These are phyloP conservation scores for Zaprionus vittiger DNA, from an alignment of 1,140 invertebrate species.

Conservation along the genomic window DNA sequence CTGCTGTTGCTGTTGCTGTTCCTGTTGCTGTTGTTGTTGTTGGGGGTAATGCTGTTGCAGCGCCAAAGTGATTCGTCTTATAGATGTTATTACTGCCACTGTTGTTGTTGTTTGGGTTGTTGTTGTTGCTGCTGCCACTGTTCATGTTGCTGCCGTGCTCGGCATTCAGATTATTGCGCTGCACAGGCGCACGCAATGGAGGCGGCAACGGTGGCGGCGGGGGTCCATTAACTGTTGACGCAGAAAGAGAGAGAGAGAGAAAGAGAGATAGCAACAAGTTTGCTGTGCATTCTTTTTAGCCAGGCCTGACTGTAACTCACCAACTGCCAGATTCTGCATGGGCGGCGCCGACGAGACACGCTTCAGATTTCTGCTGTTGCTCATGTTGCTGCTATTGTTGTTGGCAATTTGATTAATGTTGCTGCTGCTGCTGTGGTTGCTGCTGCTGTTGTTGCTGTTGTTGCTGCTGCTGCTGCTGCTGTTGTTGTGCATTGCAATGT, in stretches of 20 bases:
- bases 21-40: slow-evolving; percentile 19
- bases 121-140: slow-evolving; percentile 15
- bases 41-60: not conserved
- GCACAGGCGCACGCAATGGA: slow-evolving; percentile 84
- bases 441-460: slow-evolving; percentile 33
- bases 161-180: slow-evolving; percentile 52
- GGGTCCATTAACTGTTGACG: slow-evolving; percentile 81
- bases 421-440: slow-evolving; percentile 48
- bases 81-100: slow-evolving; percentile 42
- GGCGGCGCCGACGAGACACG: slow-evolving; percentile 85
- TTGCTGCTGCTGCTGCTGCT: slow-evolving; percentile 32
- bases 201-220: slow-evolving; percentile 88
- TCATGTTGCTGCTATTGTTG: slow-evolving; percentile 44
- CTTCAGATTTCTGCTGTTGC: slow-evolving; percentile 80
- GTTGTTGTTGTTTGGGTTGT: not conserved
- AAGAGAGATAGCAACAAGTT: not conserved
- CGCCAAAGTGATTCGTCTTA: slow-evolving; percentile 55
- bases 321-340: slow-evolving; percentile 73
- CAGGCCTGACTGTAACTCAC: slow-evolving; percentile 49
- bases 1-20: not conserved
- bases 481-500: slow-evolving; percentile 43
- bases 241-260: not conserved
- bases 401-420: slow-evolving; percentile 46
- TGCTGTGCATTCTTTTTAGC: not conserved
- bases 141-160: slow-evolving; percentile 42